Evolutionary conservation across 37 sponge, comb jelly and placozoan genomes (phyloP).

Genomic region (Lycopodina hypogea): DNA sequence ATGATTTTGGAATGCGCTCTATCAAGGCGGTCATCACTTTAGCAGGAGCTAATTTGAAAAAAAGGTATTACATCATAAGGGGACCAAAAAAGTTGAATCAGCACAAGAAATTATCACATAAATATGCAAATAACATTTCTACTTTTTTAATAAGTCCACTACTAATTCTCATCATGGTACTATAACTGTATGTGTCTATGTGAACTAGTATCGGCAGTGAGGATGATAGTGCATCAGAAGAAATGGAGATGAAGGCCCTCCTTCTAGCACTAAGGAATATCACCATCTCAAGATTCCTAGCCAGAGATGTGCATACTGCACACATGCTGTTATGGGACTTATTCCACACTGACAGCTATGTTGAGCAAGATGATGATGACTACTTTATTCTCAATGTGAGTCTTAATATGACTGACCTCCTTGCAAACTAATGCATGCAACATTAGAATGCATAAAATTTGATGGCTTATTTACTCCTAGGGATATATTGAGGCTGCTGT

Average conservation of each 20-base stretch:
- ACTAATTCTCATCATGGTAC: no score
- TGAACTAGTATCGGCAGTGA: background rate
- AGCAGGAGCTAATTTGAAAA: conserved; percentile 49
- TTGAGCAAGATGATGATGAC: background rate
- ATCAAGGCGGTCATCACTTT: conserved; percentile 62
- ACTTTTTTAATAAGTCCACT: no score
- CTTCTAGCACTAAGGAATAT: conserved; percentile 3
- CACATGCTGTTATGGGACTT: conserved; percentile 17
- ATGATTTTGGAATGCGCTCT: conserved; percentile 84
- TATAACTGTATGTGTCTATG: no score
- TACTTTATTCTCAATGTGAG: background rate
- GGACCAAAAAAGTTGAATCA: conserved; percentile 9
- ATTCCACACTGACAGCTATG: background rate
- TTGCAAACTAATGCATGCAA: no score
- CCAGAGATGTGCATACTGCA: conserved; percentile 12
- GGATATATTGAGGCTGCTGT: conserved; percentile 13
- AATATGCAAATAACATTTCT: no score
- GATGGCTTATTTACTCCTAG: background rate
- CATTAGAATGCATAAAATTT: no score
- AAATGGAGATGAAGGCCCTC: conserved; percentile 6
- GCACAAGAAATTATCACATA: background rate
- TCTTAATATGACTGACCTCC: no score
- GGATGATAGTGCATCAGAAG: background rate
- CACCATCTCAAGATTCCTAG: conserved; percentile 4
- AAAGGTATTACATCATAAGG: no score